A percentile compares a stretch with the other conserved stretches of the same genome.
These are phyloP conservation scores for Apis florea DNA, from an alignment of 1,140 invertebrate genomes.

Conservation along the genomic window DNA sequence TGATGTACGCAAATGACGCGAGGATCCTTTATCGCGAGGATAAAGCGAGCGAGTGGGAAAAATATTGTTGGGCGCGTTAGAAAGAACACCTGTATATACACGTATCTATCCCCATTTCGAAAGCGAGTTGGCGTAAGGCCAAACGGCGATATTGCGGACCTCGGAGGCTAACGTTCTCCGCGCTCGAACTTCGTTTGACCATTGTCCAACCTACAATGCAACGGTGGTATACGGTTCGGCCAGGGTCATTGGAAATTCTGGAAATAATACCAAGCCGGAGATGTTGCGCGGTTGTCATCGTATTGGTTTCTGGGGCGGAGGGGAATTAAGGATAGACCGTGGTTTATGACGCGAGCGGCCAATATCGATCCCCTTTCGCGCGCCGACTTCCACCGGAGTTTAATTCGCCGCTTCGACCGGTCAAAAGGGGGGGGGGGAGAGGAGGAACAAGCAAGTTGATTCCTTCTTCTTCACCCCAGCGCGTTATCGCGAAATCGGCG, in stretches of 20 bases:
- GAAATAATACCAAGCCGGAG: constrained; percentile 70
- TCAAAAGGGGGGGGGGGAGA: no score
- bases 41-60: no score
- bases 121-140: constrained; percentile 72
- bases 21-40: no score
- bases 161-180: constrained; percentile 39
- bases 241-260: constrained; percentile 72
- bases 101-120: constrained; percentile 60
- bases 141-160: constrained; percentile 68
- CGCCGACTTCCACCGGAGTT: constrained; percentile 15
- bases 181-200: constrained; percentile 63
- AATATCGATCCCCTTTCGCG: constrained; percentile 50
- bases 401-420: constrained; percentile 53
- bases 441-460: constrained; percentile 30
- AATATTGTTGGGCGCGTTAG: no score
- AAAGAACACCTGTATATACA: neutral
- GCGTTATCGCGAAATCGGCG: neutral
- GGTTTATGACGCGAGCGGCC: constrained; percentile 53
- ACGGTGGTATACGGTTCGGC: constrained; percentile 33
- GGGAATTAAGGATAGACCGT: constrained; percentile 58
- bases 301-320: constrained; percentile 52
- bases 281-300: constrained; percentile 40
- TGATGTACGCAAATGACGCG: no score
- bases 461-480: neutral
- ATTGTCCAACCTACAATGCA: constrained; percentile 68